A percentile compares a stretch with the other conserved stretches of the same genome.
Evolutionary conservation across 2,888 invertebrate species (phyloP).

Genomic region (Drepanosiphum platanoidis): DNA sequence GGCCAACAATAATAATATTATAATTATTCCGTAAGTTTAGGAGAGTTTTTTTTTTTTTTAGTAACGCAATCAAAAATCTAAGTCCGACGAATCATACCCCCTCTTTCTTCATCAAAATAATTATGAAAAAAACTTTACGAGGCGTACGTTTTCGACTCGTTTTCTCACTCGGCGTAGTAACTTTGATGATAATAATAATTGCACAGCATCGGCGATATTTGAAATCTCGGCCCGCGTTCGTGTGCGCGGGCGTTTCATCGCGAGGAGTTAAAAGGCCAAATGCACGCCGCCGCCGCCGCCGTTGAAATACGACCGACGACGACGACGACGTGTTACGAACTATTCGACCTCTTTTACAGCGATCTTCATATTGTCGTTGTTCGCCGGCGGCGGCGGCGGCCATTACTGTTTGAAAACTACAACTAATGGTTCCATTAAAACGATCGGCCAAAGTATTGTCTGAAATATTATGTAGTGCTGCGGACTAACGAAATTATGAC

Average conservation of each 20-base stretch:
- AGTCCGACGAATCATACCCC: too few species aligned
- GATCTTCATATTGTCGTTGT: not conserved
- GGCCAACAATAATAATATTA: too few species aligned
- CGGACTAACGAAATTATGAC: not conserved
- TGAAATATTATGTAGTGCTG: not conserved
- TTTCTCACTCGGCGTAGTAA: too few species aligned
- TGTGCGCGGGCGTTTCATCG: not conserved
- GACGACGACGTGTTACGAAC: not conserved
- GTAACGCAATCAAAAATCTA: too few species aligned
- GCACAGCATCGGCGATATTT: too few species aligned
- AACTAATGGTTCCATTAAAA: constrained; percentile 6
- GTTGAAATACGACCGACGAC: not conserved
- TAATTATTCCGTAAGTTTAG: too few species aligned
- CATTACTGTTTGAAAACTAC: not conserved
- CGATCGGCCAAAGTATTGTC: not conserved
- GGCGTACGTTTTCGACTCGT: too few species aligned
- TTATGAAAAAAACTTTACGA: too few species aligned
- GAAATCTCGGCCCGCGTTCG: too few species aligned
- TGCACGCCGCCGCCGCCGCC: not conserved
- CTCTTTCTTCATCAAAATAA: too few species aligned
- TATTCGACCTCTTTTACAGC: not conserved
- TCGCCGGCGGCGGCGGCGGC: not conserved
- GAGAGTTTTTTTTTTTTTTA: too few species aligned
- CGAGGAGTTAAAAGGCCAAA: not conserved
- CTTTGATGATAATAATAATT: too few species aligned